Percentiles rank a stretch among this genome's conserved stretches.
These are phyloP conservation scores for Sebastes trivittatus DNA, from an alignment of 2,797 vertebrate genomes.

Conservation along the genomic window DNA sequence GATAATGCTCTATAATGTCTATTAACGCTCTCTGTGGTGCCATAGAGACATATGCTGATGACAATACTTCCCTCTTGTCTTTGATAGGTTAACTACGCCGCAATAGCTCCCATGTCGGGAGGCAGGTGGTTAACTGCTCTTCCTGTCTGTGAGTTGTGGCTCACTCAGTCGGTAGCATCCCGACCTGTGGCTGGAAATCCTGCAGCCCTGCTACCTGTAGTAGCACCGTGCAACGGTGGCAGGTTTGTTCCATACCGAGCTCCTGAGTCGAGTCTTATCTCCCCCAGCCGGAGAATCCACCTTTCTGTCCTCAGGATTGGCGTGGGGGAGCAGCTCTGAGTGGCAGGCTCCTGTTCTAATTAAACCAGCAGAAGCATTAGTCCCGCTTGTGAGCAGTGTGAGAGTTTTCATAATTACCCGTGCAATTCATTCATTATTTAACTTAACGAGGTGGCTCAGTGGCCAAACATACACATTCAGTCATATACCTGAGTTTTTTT, in stretches of 20 bases:
- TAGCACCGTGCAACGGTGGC: background rate
- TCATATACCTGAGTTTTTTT: constrained; percentile 53
- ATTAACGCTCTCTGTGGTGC: constrained; percentile 34
- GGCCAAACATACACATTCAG: constrained; percentile 67
- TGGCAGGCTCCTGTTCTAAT: constrained; percentile 79
- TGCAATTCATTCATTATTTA: constrained; percentile 80
- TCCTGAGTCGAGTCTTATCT: constrained; percentile 59
- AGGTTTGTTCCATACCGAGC: constrained; percentile 30
- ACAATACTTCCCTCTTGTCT: constrained; percentile 45
- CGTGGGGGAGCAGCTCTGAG: constrained; percentile 62
- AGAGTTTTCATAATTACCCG: constrained; percentile 78
- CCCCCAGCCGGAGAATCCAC: constrained; percentile 43
- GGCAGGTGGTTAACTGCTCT: constrained; percentile 59
- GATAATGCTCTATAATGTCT: constrained; percentile 57
- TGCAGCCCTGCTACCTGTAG: constrained; percentile 25
- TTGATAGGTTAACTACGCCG: constrained; percentile 45
- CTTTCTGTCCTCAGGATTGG: constrained; percentile 55
- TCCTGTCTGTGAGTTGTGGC: constrained; percentile 18
- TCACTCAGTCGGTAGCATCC: constrained; percentile 16
- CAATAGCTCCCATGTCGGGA: constrained; percentile 43
- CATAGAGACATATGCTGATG: constrained; percentile 59
- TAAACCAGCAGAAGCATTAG: constrained; percentile 80
- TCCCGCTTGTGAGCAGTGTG: constrained; percentile 74
- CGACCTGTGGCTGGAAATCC: constrained; percentile 39
- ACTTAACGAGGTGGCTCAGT: constrained; percentile 73